Base-by-base conservation (phyloP, 2,113 vertebrate genomes). In the Procapra przewalskii region DNA sequence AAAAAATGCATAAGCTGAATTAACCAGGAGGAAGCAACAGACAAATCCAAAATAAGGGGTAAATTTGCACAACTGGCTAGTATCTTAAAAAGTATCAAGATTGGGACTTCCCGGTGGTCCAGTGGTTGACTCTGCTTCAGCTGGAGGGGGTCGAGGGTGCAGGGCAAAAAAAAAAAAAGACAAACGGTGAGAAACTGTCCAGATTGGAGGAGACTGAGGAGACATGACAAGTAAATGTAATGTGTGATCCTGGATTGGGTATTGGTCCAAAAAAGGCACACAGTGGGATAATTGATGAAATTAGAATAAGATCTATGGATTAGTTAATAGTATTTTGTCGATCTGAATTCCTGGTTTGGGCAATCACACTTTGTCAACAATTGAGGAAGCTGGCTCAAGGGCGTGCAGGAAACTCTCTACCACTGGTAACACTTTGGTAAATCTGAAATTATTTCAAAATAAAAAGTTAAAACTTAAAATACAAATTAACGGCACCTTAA, bases 391-490 rank as follows among this genome's bases (percentile, higher is more conserved):
- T 96, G n/a, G 11, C 25, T 86, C 36, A 59, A 55, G 6, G 9
- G 5, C 27, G n/a, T 75, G 88, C 3, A 88, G 79, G 31, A 40
- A 88, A 55, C 50, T 54, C 19, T 50, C 40, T 93, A 64, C 48
- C 29, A 88, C 60, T 85, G 85, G 36, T 80, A 94, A 83, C 14
- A 55, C 45, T 85, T 89, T 54, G n/a, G 17, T 81, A 92, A 94
- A 91, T 55, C 50, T 89, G 48, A 93, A 90, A 60, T 92, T 94
- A 88, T 60, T 91, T 94, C 27, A 94, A 92, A 89, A 91, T 67
- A 92, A 81, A 94, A 90, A 92, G 57, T 90, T 89, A 80, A 93
- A 97, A 48, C 40, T 62, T 81, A 82, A 94, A 94, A 40, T 60
- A 45, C n/a, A 91, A 87, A 95, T 71, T 57, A 83, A n/a, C 8